Base-by-base conservation (phyloP, 2,888 invertebrate genomes). In the Augochlorella aurata region DNA sequence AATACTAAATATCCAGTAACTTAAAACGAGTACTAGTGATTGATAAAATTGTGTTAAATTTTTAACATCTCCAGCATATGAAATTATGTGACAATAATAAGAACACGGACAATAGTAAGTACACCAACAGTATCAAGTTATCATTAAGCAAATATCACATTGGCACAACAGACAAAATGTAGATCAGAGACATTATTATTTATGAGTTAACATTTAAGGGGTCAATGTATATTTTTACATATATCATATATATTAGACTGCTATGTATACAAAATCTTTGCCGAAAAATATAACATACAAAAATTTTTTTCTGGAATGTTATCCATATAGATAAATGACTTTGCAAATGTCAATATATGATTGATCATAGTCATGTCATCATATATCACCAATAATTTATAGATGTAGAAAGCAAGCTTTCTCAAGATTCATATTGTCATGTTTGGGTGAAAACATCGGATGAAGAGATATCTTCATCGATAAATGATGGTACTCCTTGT, bases 281-380 rank as follows among this genome's bases (percentile, higher is more conserved):
- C 72, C 72, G 72, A 79, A 83, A 83, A 83, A 83, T 83, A 79
- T 61, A 83, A 82, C 47, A 69, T 77, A 82, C 49, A 77, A 65
- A 74, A 44, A n/a, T 16, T 61, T 75, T 29, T 75, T 70, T 24
- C 66, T 45, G 65, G 61, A 49, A 68, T 50, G n/a, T 70, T 61
- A 65, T 72, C 49, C 72, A 54, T 14, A n/a, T 63, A 65, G 70
- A 54, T 18, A 82, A 82, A 49, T 50, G 75, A 72, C 44, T 79
- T 71, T 69, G 65, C 16, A 75, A 65, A 50, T 61, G 76, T 76
- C 63, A 65, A 18, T 67, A 18, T 76, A 77, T n/a, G 49, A 67
- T 38, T 70, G 47, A 12, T 45, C 29, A 10, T 72, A 50, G 38
- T 70, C 21, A 44, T 29, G 2, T 29, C 29, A 2, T 68, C 44